Evolutionary conservation across 2,888 invertebrate species (phyloP).

Genomic region (Ormyrus thymus): DNA sequence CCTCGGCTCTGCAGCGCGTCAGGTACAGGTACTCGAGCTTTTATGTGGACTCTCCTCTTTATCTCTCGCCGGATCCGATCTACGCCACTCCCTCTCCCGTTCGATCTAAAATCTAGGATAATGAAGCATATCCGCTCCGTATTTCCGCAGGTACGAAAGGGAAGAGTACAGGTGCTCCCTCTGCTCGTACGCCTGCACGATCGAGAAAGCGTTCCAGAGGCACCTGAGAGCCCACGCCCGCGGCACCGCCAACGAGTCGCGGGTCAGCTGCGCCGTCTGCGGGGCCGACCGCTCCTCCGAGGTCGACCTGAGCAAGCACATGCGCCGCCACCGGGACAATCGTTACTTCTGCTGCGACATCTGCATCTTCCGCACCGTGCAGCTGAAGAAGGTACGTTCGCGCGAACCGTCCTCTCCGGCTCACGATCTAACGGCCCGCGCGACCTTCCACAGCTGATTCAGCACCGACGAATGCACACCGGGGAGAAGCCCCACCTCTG

Average conservation of each 20-base stretch:
- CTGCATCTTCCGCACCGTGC: constrained; percentile 77
- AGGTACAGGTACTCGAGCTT: constrained; percentile 73
- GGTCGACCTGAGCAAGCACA: constrained; percentile 76
- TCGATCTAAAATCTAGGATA: no score
- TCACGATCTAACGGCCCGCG: no score
- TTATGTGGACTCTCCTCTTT: no score
- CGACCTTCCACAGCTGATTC: no score
- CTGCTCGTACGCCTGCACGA: constrained; percentile 78
- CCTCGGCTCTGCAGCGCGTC: constrained; percentile 75
- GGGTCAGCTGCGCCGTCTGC: constrained; percentile 77
- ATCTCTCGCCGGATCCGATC: no score
- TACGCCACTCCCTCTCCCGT: no score
- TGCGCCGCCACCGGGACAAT: constrained; percentile 76
- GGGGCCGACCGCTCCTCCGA: constrained; percentile 77
- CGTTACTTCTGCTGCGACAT: constrained; percentile 77
- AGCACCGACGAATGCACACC: constrained; percentile 78
- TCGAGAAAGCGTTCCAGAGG: constrained; percentile 77
- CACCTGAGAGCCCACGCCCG: constrained; percentile 76
- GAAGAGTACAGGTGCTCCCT: constrained; percentile 77
- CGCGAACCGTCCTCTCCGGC: no score
- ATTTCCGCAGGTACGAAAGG: constrained; percentile 74
- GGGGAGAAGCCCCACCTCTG: constrained; percentile 78
- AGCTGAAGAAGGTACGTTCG: constrained; percentile 77
- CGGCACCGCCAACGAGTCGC: constrained; percentile 72
- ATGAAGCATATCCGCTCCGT: no score